Base-by-base conservation (phyloP, 1,140 invertebrate genomes). In the Trachymyrmex cornetzi region DNA sequence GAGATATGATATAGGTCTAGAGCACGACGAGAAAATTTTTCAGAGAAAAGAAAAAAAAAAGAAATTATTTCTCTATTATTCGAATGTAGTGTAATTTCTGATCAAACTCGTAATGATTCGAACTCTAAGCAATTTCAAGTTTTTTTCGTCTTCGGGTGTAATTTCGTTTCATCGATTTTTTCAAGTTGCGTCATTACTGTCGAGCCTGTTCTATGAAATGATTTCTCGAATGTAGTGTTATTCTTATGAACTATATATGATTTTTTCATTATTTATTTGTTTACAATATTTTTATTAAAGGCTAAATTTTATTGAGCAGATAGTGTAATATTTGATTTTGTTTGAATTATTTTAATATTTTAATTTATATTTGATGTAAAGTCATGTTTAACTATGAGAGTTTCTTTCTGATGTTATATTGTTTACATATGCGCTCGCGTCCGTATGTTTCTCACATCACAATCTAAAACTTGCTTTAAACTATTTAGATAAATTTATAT, bases 61-160 rank as follows among this genome's bases (percentile, higher is more conserved):
- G 67, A 59, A 22, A 48, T 27, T 6, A 50, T 72, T 44, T 44
- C 4, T 67, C 12, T 67, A 44, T 44, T 44, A 71, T 48, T 81
- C 34, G 19, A 44, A 22, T n/a, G 50, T 30, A 71, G 4, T 6
- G 16, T 34, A 71, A 57, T n/a, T 12, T 71, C 3, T 27, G 61
- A 77, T 71, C 22, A 5, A 67, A 24, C 11, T 38, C 1, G 34
- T 12, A 24, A 55, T 38, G 12, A 64, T 34, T 24, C 6, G 11
- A 48, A 64, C 22, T 61, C 4, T n/a, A 19, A 34, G 27, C 16
- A 61, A 61, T 77, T 22, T 61, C 9, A 48, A 77, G 6, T 61
- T 27, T 3, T 14, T 79, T 63, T 63, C 9, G 34, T 30, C n/a
- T 75, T 61, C 7, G 30, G 6, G 12, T n/a, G 16, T 7, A 80